A percentile compares a stretch with the other conserved stretches of the same genome.
These are phyloP conservation scores for Eurosta solidaginis DNA, from an alignment of 1,140 invertebrate species.

Conservation along the genomic window DNA sequence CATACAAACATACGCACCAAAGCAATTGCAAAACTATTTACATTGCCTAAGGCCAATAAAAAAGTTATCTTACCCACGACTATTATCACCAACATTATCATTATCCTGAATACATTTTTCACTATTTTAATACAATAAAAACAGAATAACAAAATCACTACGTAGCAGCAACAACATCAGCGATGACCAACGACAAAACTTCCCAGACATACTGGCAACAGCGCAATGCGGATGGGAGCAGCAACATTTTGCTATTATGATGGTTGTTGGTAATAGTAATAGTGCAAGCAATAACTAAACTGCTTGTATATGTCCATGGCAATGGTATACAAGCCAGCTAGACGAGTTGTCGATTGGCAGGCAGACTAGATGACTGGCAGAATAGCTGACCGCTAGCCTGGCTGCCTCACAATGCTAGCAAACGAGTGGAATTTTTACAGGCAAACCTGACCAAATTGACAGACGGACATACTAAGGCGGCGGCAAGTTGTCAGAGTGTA, in stretches of 20 bases:
- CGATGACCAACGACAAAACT: neutral
- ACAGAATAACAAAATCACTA: too few species aligned
- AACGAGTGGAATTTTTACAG: neutral
- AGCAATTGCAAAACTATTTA: constrained; percentile 26
- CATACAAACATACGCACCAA: too few species aligned
- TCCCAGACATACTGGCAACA: constrained; percentile 28
- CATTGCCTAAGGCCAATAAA: constrained; percentile 18
- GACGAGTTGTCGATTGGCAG: constrained; percentile 19
- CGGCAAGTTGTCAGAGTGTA: neutral
- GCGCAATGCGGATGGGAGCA: constrained; percentile 16
- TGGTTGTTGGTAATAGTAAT: neutral
- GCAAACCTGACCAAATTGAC: neutral
- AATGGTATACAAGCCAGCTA: neutral
- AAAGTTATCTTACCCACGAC: constrained; percentile 30
- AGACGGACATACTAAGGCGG: neutral
- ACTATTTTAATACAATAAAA: constrained; percentile 8
- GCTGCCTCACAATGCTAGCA: neutral
- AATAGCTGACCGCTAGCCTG: neutral
- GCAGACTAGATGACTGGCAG: neutral
- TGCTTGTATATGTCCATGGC: neutral
- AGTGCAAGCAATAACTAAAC: neutral
- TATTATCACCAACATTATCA: constrained; percentile 31
- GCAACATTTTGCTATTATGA: too few species aligned
- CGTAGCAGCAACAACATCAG: neutral
- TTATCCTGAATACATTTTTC: constrained; percentile 22